A percentile compares a stretch with the other conserved stretches of the same genome.
phyloP scores from a whole-genome alignment of 2,888 invertebrate species.

The Miltochrista miniata region DNA sequence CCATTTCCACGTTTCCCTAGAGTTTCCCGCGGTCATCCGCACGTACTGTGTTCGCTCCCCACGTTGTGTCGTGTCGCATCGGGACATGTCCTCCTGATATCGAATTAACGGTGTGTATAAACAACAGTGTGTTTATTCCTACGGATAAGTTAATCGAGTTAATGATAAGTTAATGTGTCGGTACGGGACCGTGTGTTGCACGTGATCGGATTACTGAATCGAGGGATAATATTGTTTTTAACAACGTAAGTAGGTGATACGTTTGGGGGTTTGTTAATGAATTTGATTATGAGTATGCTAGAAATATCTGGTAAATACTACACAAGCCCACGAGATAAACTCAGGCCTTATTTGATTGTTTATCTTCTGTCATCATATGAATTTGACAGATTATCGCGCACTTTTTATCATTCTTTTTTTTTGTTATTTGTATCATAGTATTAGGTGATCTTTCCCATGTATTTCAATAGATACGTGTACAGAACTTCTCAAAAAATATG shows the following conservation, averaged over 20 bases:
- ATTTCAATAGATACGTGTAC: constrained; percentile 5
- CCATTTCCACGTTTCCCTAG: constrained; percentile 59
- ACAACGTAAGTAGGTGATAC: constrained; percentile 65
- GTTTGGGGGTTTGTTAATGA: constrained; percentile 56
- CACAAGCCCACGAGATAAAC: constrained; percentile 49
- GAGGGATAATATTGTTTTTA: constrained; percentile 68
- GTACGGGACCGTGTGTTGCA: constrained; percentile 58
- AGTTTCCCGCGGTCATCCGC: constrained; percentile 53
- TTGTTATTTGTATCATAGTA: constrained; percentile 7
- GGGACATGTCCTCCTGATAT: constrained; percentile 70
- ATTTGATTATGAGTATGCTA: constrained; percentile 47
- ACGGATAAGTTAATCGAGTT: constrained; percentile 55
- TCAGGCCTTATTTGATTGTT: constrained; percentile 57
- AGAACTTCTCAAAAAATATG: constrained; percentile 21
- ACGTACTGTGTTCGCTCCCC: constrained; percentile 38
- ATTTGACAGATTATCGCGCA: constrained; percentile 12
- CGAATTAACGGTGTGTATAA: constrained; percentile 68
- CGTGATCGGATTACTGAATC: constrained; percentile 74
- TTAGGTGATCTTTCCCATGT: constrained; percentile 1
- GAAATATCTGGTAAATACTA: constrained; percentile 49
- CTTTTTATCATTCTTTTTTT: constrained; percentile 18
- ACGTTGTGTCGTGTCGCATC: constrained; percentile 46
- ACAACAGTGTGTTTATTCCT: constrained; percentile 50
- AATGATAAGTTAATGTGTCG: constrained; percentile 71
- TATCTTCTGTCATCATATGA: constrained; percentile 54